A percentile compares a stretch with the other conserved stretches of the same genome.
phyloP scores from a whole-genome alignment of 2,113 vertebrate genomes.

The Noctilio leporinus region DNA sequence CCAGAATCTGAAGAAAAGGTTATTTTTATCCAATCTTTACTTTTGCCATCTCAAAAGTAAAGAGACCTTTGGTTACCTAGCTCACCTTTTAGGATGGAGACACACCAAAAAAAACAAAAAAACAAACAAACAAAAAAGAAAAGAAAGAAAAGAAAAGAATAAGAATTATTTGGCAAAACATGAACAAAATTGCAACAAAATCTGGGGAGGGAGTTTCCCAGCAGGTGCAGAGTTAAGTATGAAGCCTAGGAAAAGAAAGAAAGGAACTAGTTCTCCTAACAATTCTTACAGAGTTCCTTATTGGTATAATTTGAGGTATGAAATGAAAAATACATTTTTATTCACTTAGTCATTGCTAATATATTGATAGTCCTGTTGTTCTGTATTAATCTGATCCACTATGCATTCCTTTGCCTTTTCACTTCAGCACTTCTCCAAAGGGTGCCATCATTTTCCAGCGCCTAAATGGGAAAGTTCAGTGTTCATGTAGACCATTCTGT shows the following conservation, averaged over 20 bases:
- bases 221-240: not conserved
- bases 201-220: not conserved
- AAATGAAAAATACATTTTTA: not conserved
- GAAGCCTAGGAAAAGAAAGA: not conserved
- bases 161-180: not conserved
- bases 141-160: too few relatives aligned
- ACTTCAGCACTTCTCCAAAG: not conserved
- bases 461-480: not conserved
- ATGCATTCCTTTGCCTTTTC: not conserved
- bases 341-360: not conserved
- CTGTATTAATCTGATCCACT: not conserved
- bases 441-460: slow-evolving; percentile 28
- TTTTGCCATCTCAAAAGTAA: not conserved
- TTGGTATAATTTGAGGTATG: not conserved
- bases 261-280: not conserved
- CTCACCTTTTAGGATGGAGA: not conserved
- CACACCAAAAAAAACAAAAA: not conserved
- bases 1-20: not conserved
- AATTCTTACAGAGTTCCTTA: not conserved
- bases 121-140: too few relatives aligned
- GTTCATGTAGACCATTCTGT: not conserved
- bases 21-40: not conserved
- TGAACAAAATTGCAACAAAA: not conserved
- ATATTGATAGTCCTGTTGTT: not conserved
- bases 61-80: not conserved